Conservation (phyloP, 2,888 invertebrate species). For the Epinotia bilunana region DNA sequence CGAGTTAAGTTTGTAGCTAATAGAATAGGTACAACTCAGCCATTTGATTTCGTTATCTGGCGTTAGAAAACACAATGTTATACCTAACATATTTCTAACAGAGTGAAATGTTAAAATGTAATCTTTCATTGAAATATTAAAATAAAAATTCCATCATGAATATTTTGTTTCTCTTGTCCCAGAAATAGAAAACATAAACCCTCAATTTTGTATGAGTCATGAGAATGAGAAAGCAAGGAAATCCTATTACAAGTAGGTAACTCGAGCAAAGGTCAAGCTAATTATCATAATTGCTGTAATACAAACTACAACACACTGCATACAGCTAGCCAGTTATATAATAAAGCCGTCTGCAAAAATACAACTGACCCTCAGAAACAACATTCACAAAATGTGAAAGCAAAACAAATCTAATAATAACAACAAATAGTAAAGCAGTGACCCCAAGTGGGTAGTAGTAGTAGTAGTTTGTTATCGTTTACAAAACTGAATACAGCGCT, state of each 20-base stretch:
- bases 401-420: conserved; percentile 34
- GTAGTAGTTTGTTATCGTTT: conserved; percentile 19
- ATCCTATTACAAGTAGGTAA: conserved; percentile 25
- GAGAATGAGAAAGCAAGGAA: conserved; percentile 29
- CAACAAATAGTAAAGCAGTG: conserved; percentile 29
- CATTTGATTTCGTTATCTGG: conserved; percentile 70
- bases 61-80: conserved; percentile 66
- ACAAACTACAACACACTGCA: conserved; percentile 12
- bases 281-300: conserved; percentile 32
- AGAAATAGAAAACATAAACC: neutral
- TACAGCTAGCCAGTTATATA: conserved; percentile 10
- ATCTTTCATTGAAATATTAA: conserved; percentile 76
- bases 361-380: conserved; percentile 23
- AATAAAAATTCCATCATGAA: conserved; percentile 79
- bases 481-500: conserved; percentile 17
- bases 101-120: conserved; percentile 71
- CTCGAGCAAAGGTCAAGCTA: conserved; percentile 33
- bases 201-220: neutral
- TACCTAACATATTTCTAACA: conserved; percentile 67
- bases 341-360: conserved; percentile 9
- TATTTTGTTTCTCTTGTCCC: conserved; percentile 58
- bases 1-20: conserved; percentile 72
- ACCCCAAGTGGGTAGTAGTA: conserved; percentile 17
- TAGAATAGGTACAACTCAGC: conserved; percentile 77
- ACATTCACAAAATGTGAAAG: conserved; percentile 19